phyloP scores from a whole-genome alignment of 2,113 vertebrate species.

The Silurus asotus region DNA sequence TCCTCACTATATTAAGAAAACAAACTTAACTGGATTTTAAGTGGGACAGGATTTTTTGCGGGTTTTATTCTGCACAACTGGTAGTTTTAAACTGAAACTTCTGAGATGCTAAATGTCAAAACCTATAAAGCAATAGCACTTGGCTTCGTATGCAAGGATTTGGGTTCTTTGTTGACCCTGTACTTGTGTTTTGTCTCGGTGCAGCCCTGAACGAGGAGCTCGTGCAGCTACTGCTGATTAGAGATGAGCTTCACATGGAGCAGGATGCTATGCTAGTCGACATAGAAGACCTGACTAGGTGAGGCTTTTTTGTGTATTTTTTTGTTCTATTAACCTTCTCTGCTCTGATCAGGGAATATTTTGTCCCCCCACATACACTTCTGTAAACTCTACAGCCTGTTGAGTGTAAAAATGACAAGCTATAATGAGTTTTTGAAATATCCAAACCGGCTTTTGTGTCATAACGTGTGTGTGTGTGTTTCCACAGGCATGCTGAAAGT shows the following conservation, averaged over 20 bases:
- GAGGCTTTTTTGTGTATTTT: not conserved
- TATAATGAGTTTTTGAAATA: not conserved
- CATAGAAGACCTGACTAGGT: constrained; percentile 98
- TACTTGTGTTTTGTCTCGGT: not conserved
- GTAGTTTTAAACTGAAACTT: too few species aligned
- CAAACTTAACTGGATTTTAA: too few species aligned
- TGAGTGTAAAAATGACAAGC: not conserved
- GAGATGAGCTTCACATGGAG: constrained; percentile 97
- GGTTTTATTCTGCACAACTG: too few species aligned
- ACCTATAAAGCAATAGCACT: not conserved
- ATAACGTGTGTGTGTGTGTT: constrained; percentile 21
- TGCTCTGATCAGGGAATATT: not conserved
- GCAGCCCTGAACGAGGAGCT: constrained; percentile 97
- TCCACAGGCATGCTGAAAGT: constrained; percentile 90
- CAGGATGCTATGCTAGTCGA: constrained; percentile 99
- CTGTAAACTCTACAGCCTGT: not conserved
- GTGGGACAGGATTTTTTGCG: too few species aligned
- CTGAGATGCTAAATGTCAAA: not conserved
- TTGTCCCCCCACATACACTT: not conserved
- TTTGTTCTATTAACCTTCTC: not conserved
- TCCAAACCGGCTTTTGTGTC: not conserved
- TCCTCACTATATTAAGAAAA: too few species aligned
- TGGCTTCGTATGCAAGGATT: not conserved
- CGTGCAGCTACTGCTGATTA: constrained; percentile 95
- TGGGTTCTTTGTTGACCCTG: not conserved